Evolutionary conservation across 2,888 invertebrate species (phyloP), one percentile per base, ranked within the genome.

Genomic region (Notodonta dromedarius): DNA sequence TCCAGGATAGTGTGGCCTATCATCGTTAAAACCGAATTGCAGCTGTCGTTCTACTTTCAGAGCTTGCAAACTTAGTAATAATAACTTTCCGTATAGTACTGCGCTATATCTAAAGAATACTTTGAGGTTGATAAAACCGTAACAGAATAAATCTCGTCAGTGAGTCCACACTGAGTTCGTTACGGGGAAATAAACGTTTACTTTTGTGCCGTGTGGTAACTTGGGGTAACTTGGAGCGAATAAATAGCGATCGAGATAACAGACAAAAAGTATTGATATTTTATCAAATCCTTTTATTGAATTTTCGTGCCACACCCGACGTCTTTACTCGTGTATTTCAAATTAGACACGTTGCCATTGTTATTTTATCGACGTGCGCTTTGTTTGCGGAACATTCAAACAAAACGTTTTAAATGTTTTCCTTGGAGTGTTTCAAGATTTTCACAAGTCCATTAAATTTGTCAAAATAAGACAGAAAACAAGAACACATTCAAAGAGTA

Each of bases 61-160:
- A 39, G 51, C 54, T 39, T 59, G 52, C 50, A 48, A 57, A 57
- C 42, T 56, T n/a, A 39, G 54, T 9, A 53, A 14, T 51, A 59
- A n/a, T 14, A 46, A 55, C 44, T 56, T 50, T 44, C 54, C 54
- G 59, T 62, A 51, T 14, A 35, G 48, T n/a, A 53, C 54, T 14
- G 5, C 5, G 32, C 16, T 62, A 46, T 66, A 65, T 65, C 40
- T 60, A 42, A 52, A 56, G 58, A 58, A 58, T 60, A 52, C 59
- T 63, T 60, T 58, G 54, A 61, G 57, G 40, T 61, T 58, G 50
- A 40, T 67, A 59, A 61, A 60, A 60, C 50, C 16, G 56, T 61
- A 58, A 61, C 42, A 54, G 60, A 65, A 69, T 71, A 76, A 70
- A 71, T 70, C 56, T 66, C 50, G 24, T 58, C 50, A 55, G 48